Base-by-base conservation (phyloP, 1,140 invertebrate species). In the Lordiphosa stackelbergi region DNA sequence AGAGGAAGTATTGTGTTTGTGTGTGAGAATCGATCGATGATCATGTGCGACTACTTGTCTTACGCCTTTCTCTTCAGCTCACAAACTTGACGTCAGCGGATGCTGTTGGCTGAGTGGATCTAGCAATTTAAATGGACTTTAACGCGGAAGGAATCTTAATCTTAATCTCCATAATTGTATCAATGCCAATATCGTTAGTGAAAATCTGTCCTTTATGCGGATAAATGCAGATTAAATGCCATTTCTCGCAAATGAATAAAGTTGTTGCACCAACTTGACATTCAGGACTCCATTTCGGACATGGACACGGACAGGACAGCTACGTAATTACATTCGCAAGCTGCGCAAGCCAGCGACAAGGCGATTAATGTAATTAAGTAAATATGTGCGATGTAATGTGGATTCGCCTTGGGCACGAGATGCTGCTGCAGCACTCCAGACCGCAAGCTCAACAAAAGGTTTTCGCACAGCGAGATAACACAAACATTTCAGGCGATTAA, bases 321-420 rank as follows among this genome's bases (percentile, higher is more conserved):
- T 24, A 4, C 22, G 22, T 24, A 60, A 60, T 60, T 54, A 62
- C 62, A 65, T 37, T 56, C 53, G 69, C 41, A 55, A 64, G 47
- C 13, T 53, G 40, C 19, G 41, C 10, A 34, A 34, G n/a, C 42
- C 34, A 40, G 53, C 46, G 42, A 52, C 36, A 51, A 28, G 40
- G 45, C 55, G 47, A 73, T 69, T 73, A 73, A 73, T 64, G 31
- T 65, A 65, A 73, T 64, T 60, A 54, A 59, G 54, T 59, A 63
- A 64, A 73, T 43, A 37, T 11, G 31, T 28, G 43, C 28, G 13
- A 56, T 72, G 59, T 64, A 51, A 70, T 69, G 53, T 31, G 40
- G 28, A 58, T 35, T 51, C n/a, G 41, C 53, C 42, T 12, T 9
- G 41, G 52, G 69, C 62, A 72, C 48, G 41, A 52, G 43, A 54